A percentile compares a stretch with the other conserved stretches of the same genome.
phyloP scores from a whole-genome alignment of 30 jellyfish, hydroid and myxozoan species.

The Chironex yamaguchii region DNA sequence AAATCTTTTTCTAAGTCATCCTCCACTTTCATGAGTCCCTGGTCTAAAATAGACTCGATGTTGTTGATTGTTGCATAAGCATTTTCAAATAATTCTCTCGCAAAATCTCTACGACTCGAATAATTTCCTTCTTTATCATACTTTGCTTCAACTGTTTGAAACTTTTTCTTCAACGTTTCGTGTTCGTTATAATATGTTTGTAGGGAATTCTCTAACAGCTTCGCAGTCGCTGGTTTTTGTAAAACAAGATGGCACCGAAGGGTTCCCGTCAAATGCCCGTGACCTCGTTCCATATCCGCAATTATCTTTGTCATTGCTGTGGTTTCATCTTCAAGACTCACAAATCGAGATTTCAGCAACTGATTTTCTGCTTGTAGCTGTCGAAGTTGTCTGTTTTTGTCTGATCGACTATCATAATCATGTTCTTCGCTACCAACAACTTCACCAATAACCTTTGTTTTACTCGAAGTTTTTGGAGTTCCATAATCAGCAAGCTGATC shows the following conservation, averaged over 20 bases:
- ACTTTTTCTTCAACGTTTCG: constrained; percentile 73
- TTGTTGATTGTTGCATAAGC: constrained; percentile 91
- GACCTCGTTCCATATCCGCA: constrained; percentile 99
- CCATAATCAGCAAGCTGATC: neutral
- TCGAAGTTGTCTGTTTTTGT: constrained; percentile 56
- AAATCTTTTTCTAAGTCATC: constrained; percentile 92
- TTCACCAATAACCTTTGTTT: neutral
- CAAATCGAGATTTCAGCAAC: constrained; percentile 64
- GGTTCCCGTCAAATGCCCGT: constrained; percentile 97
- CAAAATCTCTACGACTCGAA: constrained; percentile 78
- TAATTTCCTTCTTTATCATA: constrained; percentile 76
- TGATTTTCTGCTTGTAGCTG: constrained; percentile 92
- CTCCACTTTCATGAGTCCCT: constrained; percentile 91
- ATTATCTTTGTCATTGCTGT: constrained; percentile 89
- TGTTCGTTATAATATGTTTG: constrained; percentile 84
- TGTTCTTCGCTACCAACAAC: constrained; percentile 1
- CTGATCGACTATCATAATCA: constrained; percentile 42
- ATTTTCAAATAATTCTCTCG: constrained; percentile 89
- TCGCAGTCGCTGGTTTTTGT: constrained; percentile 91
- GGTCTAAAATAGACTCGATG: constrained; percentile 80
- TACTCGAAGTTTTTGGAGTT: constrained; percentile 6
- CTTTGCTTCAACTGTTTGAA: constrained; percentile 70
- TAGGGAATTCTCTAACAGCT: constrained; percentile 83
- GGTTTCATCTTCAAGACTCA: constrained; percentile 88
- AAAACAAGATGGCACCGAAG: constrained; percentile 87